phyloP scores from a whole-genome alignment of 2,113 vertebrate genomes.

The Ictidomys tridecemlineatus region DNA sequence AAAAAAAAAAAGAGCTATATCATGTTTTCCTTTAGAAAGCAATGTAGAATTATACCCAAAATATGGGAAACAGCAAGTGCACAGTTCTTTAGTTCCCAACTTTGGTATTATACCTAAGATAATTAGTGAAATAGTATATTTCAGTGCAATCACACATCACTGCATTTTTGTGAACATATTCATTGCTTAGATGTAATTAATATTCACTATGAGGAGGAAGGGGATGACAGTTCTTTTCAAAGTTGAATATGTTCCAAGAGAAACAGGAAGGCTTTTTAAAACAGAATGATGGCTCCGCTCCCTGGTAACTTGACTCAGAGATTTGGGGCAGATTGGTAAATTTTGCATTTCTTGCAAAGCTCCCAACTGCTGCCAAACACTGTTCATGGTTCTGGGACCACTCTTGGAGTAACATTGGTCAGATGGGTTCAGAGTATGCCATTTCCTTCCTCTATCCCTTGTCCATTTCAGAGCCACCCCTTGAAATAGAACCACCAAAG shows the following conservation, averaged over 20 bases:
- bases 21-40: constrained; percentile 5
- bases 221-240: background rate
- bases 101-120: background rate
- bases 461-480: background rate
- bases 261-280: background rate
- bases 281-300: background rate
- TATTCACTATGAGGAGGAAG: background rate
- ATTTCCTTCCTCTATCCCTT: background rate
- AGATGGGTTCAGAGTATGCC: background rate
- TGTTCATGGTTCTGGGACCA: background rate
- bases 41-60: background rate
- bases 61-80: background rate
- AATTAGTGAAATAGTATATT: background rate
- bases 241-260: background rate
- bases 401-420: background rate
- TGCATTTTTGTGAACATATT: background rate
- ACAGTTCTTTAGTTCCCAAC: background rate
- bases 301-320: background rate
- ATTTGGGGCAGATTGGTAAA: background rate
- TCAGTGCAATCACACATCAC: background rate
- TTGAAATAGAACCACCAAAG: background rate
- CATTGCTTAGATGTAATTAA: background rate
- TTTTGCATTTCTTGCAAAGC: background rate
- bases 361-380: background rate
- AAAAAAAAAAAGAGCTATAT: background rate